These are phyloP conservation scores for Rhopalosiphum nymphaeae DNA, from an alignment of 2,888 invertebrate species.

Conservation along the genomic window DNA sequence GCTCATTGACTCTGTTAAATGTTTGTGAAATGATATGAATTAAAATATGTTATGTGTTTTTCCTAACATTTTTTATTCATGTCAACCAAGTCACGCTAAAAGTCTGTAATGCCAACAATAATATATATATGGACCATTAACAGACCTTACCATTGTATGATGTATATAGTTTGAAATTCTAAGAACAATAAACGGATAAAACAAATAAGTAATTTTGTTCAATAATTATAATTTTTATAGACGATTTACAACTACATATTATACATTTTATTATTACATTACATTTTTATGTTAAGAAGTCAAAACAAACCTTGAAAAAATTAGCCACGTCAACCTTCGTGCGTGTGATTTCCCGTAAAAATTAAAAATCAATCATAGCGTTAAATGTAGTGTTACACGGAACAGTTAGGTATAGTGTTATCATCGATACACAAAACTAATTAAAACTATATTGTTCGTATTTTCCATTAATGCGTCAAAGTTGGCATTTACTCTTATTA, in stretches of 20 bases:
- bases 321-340: conserved; percentile 17
- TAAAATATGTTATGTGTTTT: not conserved
- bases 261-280: not conserved
- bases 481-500: not conserved
- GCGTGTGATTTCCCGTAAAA: not conserved
- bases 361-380: not conserved
- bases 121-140: not conserved
- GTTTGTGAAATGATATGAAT: not conserved
- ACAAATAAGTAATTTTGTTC: not conserved
- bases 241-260: not conserved
- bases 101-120: not conserved
- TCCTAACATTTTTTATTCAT: not conserved
- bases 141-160: not conserved
- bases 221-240: not conserved
- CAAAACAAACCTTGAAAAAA: conserved; percentile 26
- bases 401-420: not conserved
- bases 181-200: not conserved
- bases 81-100: conserved; percentile 1
- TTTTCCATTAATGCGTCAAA: not conserved
- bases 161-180: not conserved
- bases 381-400: not conserved
- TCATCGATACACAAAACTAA: not conserved
- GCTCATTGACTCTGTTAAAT: not conserved
- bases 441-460: not conserved
- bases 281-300: not conserved